Evolutionary conservation across 2,113 vertebrate genomes (phyloP).

Genomic region (Myotis brandtii): DNA sequence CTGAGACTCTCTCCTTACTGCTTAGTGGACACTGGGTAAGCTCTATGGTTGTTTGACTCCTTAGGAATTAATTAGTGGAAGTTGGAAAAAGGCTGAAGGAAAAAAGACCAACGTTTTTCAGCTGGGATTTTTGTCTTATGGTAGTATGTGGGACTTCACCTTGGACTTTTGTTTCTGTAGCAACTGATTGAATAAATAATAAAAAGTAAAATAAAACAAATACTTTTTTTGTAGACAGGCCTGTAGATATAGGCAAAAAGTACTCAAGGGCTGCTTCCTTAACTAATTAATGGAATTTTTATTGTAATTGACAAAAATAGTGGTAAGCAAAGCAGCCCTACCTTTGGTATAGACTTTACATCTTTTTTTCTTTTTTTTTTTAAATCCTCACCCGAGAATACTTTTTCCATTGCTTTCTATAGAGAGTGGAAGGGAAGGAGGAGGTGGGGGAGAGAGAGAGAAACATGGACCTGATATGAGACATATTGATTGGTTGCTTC

Average conservation of each 20-base stretch:
- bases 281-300: not conserved
- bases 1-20: not conserved
- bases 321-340: not conserved
- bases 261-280: not conserved
- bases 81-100: not conserved
- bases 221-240: not conserved
- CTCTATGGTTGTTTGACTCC: not conserved
- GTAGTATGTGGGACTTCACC: not conserved
- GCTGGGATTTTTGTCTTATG: slow-evolving; percentile 5
- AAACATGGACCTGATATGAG: too few species aligned
- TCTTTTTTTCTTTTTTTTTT: not conserved
- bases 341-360: not conserved
- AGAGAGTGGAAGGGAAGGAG: too few species aligned
- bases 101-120: not conserved
- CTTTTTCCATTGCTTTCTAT: too few species aligned
- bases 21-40: not conserved
- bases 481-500: too few species aligned
- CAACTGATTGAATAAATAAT: not conserved
- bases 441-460: too few species aligned
- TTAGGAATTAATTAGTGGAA: not conserved
- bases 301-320: not conserved
- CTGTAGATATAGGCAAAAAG: not conserved
- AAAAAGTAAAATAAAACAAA: not conserved
- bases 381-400: too few species aligned
- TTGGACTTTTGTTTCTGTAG: not conserved